Percentiles rank a stretch among this genome's conserved stretches.
phyloP scores from a whole-genome alignment of 2,113 vertebrate genomes.

The Motacilla alba region DNA sequence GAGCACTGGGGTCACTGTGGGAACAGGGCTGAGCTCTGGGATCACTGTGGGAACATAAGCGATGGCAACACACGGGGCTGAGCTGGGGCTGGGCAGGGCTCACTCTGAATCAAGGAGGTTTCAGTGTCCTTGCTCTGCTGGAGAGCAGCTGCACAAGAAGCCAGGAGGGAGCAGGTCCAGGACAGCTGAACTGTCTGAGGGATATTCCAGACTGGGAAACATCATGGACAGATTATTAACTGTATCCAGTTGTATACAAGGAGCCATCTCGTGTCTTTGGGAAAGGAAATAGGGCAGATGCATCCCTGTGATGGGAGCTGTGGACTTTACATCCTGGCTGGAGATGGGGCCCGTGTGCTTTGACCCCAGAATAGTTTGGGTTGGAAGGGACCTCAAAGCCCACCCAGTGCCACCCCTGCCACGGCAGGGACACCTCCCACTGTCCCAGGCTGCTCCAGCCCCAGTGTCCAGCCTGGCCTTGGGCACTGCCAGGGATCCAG shows the following conservation, averaged over 20 bases:
- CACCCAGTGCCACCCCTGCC: too few species aligned
- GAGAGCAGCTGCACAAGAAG: background rate
- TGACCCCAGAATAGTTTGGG: background rate
- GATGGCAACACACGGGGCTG: background rate
- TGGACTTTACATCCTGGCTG: background rate
- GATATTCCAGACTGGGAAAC: background rate
- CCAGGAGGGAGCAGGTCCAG: background rate
- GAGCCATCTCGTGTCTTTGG: rapidly evolving
- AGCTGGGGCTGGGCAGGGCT: background rate
- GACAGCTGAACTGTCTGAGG: background rate
- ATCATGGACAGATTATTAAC: background rate
- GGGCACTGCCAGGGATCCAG: background rate
- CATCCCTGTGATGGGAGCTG: background rate
- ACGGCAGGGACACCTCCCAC: too few species aligned
- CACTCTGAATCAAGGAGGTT: background rate
- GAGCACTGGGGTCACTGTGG: too few species aligned
- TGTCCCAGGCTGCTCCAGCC: too few species aligned
- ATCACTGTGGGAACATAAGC: too few species aligned
- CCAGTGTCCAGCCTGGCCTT: rapidly evolving
- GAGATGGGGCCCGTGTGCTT: background rate
- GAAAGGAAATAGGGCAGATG: background rate
- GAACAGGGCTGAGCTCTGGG: too few species aligned
- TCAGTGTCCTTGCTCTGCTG: background rate
- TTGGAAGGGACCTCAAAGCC: too few species aligned
- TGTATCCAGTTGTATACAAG: background rate